Conservation (phyloP, 1,140 invertebrate genomes). For the Trissolcus basalis region DNA sequence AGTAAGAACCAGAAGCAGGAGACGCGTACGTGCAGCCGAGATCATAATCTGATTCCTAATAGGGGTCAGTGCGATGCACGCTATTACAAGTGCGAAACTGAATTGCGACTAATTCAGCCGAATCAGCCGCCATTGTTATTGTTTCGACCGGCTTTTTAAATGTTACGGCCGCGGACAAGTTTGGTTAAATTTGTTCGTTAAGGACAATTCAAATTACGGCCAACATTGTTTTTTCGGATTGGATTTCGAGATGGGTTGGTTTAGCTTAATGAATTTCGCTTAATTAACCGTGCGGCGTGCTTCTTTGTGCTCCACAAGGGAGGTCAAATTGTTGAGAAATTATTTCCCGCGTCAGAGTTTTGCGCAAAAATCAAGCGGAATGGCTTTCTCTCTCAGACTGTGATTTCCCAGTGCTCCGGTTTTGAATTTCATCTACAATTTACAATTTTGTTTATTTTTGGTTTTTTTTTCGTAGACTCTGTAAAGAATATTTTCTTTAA, state of each 20-base stretch:
- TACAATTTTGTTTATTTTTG: neutral
- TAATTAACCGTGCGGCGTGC: slow-evolving; percentile 22
- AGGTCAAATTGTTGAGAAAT: slow-evolving; percentile 32
- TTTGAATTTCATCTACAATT: too few relatives aligned
- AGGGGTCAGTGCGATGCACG: slow-evolving; percentile 7
- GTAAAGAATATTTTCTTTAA: too few relatives aligned
- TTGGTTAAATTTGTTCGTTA: slow-evolving; percentile 24
- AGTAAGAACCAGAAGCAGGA: slow-evolving; percentile 13
- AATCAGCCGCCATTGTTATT: slow-evolving; percentile 36
- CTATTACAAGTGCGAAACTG: slow-evolving; percentile 14
- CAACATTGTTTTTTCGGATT: slow-evolving; percentile 22
- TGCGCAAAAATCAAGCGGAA: neutral
- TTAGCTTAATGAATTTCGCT: slow-evolving; percentile 33
- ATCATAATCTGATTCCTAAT: slow-evolving; percentile 38
- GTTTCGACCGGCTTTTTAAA: slow-evolving; percentile 21
- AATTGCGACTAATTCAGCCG: slow-evolving; percentile 32
- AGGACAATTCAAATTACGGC: slow-evolving; percentile 9
- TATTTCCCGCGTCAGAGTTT: slow-evolving; percentile 10
- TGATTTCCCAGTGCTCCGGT: neutral
- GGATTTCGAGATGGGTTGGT: slow-evolving; percentile 18
- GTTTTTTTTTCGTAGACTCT: slow-evolving; percentile 6
- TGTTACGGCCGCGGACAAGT: slow-evolving; percentile 4
- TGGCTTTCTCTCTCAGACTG: neutral
- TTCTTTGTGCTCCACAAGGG: slow-evolving; percentile 13
- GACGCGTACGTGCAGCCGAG: slow-evolving; percentile 15